These are phyloP conservation scores for Ridgeia piscesae DNA, from an alignment of 1,140 invertebrate species.

Conservation along the genomic window DNA sequence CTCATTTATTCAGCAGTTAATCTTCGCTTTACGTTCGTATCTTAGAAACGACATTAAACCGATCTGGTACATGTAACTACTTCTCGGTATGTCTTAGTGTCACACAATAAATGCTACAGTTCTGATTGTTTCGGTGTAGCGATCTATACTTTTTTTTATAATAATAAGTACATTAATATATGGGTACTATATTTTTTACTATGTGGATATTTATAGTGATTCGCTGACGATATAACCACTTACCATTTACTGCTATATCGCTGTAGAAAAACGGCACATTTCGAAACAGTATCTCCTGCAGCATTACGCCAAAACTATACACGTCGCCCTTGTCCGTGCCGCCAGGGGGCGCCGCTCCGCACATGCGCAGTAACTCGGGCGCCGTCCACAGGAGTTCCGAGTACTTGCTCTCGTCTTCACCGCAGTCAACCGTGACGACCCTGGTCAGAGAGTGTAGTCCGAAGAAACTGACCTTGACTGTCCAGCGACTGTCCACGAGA, in stretches of 20 bases:
- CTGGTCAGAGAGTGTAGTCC: conserved; percentile 71
- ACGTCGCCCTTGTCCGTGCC: conserved; percentile 86
- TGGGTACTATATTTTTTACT: too few relatives aligned
- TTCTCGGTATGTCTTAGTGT: too few relatives aligned
- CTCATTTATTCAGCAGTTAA: too few relatives aligned
- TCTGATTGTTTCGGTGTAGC: too few relatives aligned
- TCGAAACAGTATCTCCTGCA: conserved; percentile 75
- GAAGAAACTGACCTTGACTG: conserved; percentile 88
- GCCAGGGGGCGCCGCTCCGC: conserved; percentile 54
- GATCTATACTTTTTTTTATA: too few relatives aligned
- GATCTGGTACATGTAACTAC: too few relatives aligned
- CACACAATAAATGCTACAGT: too few relatives aligned
- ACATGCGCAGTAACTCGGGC: conserved; percentile 57
- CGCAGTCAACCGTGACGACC: conserved; percentile 33
- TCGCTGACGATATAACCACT: background rate
- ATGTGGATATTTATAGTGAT: too few relatives aligned
- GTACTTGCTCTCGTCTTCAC: conserved; percentile 12
- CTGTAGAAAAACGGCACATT: conserved; percentile 77
- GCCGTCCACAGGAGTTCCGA: conserved; percentile 61
- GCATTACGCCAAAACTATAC: conserved; percentile 91
- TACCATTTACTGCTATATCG: background rate
- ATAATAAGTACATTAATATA: too few relatives aligned
- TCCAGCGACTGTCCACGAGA: conserved; percentile 88
- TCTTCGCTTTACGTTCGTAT: too few relatives aligned
- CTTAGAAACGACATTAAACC: too few relatives aligned